Conservation (phyloP, 1,140 invertebrate species). For the Pogonomyrmex barbatus region DNA sequence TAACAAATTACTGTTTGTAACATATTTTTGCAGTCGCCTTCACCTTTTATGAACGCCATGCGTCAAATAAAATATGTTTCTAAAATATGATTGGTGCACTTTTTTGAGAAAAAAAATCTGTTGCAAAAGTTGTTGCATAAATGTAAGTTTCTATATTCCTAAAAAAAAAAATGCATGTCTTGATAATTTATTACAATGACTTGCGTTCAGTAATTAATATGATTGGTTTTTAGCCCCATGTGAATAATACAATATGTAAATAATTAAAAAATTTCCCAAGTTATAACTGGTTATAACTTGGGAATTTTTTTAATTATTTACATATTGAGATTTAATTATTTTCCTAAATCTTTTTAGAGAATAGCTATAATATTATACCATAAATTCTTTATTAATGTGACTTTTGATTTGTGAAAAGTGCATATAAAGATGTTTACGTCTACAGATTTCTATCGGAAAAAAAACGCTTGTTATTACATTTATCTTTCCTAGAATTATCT, state of each 20-base stretch:
- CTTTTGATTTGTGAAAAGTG: background rate
- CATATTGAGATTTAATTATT: background rate
- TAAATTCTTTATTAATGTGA: background rate
- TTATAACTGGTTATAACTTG: background rate
- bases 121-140: constrained; percentile 29
- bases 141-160: background rate
- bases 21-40: constrained; percentile 17
- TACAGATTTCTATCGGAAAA: background rate
- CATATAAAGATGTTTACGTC: background rate
- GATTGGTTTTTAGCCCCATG: background rate
- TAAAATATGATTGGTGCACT: constrained; percentile 3
- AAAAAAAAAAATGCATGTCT: background rate
- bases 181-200: constrained; percentile 9
- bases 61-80: constrained; percentile 40
- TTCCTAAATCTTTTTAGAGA: background rate
- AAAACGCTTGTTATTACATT: background rate
- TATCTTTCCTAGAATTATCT: background rate
- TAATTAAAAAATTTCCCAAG: background rate
- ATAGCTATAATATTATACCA: background rate
- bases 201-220: constrained; percentile 7
- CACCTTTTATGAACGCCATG: constrained; percentile 13
- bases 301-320: no score
- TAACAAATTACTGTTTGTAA: constrained; percentile 17
- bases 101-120: background rate
- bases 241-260: constrained; percentile 11